Conservation (phyloP, 35 echinoderm and acorn worm species). For the Stichopus chloronotus region DNA sequence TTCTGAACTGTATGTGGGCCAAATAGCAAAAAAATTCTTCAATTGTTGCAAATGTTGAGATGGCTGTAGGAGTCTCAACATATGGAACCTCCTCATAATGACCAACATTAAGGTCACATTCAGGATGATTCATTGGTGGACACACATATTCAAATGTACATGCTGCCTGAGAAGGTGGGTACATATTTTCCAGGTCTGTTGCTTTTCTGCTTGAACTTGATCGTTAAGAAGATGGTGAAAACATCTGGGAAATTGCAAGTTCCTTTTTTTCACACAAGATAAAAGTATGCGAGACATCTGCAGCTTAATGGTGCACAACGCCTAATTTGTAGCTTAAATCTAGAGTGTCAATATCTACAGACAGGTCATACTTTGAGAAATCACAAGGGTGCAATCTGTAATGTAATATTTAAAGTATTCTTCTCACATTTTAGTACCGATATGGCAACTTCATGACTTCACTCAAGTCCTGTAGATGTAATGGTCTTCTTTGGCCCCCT, state of each 20-base stretch:
- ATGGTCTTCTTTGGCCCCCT: neutral
- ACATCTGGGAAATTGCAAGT: conserved; percentile 7
- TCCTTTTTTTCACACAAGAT: neutral
- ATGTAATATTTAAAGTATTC: neutral
- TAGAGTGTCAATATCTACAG: conserved; percentile 2
- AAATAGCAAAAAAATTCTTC: neutral
- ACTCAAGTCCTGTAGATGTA: too few relatives aligned
- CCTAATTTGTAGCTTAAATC: neutral
- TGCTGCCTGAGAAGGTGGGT: neutral
- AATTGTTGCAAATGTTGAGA: neutral
- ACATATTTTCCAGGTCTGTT: neutral
- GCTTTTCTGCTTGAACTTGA: conserved; percentile 5
- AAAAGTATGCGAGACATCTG: neutral
- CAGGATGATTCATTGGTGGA: neutral
- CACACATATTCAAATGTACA: neutral
- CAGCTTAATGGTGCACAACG: neutral
- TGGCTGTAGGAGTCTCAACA: conserved; percentile 13
- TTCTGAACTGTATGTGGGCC: neutral
- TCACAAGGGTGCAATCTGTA: neutral
- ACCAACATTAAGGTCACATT: neutral
- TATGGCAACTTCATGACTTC: neutral
- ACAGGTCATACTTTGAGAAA: conserved; percentile 9
- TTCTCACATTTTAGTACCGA: neutral
- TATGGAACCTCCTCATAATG: neutral
- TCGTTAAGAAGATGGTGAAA: conserved; percentile 1